Evolutionary conservation across 1,140 invertebrate genomes (phyloP).

Genomic region (Pomacea maculata): DNA sequence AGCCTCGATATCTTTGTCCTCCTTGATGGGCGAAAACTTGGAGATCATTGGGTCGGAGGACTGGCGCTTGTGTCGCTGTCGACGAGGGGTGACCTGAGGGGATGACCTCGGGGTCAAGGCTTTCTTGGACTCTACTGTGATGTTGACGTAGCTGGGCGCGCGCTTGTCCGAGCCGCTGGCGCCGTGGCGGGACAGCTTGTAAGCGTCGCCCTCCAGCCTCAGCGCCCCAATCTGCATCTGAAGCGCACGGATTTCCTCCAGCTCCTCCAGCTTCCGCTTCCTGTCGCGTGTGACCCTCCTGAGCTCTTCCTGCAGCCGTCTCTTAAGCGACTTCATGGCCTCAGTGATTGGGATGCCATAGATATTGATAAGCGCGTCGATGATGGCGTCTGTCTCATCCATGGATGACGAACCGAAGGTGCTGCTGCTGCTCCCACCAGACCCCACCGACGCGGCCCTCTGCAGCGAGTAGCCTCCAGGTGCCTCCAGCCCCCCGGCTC

Average conservation of each 20-base stretch:
- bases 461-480: slow-evolving; percentile 20
- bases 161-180: slow-evolving; percentile 18
- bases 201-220: slow-evolving; percentile 54
- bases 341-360: slow-evolving; percentile 65
- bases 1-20: slow-evolving; percentile 68
- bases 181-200: slow-evolving; percentile 25
- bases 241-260: slow-evolving; percentile 63
- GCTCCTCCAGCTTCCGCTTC: slow-evolving; percentile 64
- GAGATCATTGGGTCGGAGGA: slow-evolving; percentile 64
- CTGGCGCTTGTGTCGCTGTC: slow-evolving; percentile 61
- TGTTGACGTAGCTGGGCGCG: slow-evolving; percentile 9
- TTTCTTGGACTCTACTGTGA: slow-evolving; percentile 27
- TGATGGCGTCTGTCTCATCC: slow-evolving; percentile 59
- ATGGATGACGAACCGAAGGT: slow-evolving; percentile 30
- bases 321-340: slow-evolving; percentile 69
- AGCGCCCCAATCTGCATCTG: slow-evolving; percentile 58
- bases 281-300: slow-evolving; percentile 66
- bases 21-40: slow-evolving; percentile 70
- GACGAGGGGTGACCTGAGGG: slow-evolving; percentile 59
- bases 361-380: slow-evolving; percentile 58
- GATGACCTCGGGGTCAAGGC: slow-evolving; percentile 51
- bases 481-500: not conserved
- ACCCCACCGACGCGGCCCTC: slow-evolving; percentile 31
- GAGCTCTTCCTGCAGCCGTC: slow-evolving; percentile 70
- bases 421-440: not conserved